Evolutionary conservation across 2,888 invertebrate species (phyloP), one percentile per base, ranked within the genome.

Genomic region (Oligia latruncula): DNA sequence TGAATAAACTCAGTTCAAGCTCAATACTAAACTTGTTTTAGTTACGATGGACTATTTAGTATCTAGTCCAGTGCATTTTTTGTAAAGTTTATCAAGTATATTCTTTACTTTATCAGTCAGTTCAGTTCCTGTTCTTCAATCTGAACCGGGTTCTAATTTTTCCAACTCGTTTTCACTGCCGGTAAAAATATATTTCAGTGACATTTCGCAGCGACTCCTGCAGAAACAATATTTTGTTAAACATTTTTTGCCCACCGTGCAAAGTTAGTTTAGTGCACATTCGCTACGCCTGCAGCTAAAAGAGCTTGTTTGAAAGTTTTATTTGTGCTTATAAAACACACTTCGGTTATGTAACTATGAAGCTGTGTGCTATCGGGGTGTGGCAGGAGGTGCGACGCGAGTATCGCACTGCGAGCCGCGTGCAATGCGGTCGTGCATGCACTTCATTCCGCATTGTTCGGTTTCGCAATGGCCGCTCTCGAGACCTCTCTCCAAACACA

Each of bases 391-490:
- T 52, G 77, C 58, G 71, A 71, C 70, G 71, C 79, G 67, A 87
- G 74, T 82, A 80, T 81, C 78, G 83, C 71, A 77, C 77, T 67
- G 68, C 65, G 74, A 82, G 65, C 55, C 73, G 75, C 81, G 78
- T 90, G 88, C 84, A 91, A 92, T 93, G 92, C 90, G 91, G 92
- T 92, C 91, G 87, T 92, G 90, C 91, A 90, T 92, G 91, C 92
- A 94, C 94, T 94, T 92, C 93, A 95, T 94, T 94, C 90, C 92
- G 91, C 94, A 95, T 96, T 96, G 95, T 96, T 95, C 94, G 91
- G 92, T 93, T 92, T 92, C 88, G 94, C 93, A 94, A 94, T 93
- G 90, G 92, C 90, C 89, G 90, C 87, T 90, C 92, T 94, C 89
- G 88, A 95, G 94, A 90, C 93, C 93, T 87, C 95, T 87, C 95